Evolutionary conservation across 2,797 vertebrate genomes (phyloP).

Genomic region (Acanthurus tractus): DNA sequence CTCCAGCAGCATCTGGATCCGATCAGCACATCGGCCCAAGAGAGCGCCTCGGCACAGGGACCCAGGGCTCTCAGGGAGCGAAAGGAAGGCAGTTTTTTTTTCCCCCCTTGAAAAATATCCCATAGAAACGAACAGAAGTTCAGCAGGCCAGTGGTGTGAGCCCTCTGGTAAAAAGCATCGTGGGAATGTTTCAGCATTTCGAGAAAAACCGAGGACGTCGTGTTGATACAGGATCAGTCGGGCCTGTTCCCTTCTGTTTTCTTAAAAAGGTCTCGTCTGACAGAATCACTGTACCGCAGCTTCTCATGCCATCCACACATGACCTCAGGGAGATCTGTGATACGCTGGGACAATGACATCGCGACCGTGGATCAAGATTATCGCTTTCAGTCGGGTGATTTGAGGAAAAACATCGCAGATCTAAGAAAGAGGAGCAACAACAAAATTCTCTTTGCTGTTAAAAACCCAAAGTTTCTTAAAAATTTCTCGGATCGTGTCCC

Average conservation of each 20-base stretch:
- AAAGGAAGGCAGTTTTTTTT: conserved; percentile 38
- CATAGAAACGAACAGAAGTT: conserved; percentile 48
- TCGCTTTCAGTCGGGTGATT: neutral
- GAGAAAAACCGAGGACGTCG: neutral
- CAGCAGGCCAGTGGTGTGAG: conserved; percentile 29
- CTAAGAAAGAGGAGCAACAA: neutral
- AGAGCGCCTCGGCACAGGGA: conserved; percentile 63
- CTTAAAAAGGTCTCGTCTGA: conserved; percentile 43
- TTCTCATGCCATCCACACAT: conserved; percentile 19
- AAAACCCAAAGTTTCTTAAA: neutral
- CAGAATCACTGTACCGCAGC: conserved; percentile 21
- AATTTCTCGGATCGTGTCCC: neutral
- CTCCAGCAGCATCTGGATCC: conserved; percentile 81
- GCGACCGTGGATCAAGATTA: conserved; percentile 15
- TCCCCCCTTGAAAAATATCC: conserved; percentile 38
- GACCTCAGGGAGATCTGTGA: conserved; percentile 15
- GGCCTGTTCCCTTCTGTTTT: conserved; percentile 47
- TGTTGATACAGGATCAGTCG: conserved; percentile 47
- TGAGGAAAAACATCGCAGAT: conserved; percentile 25
- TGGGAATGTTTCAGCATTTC: conserved; percentile 63
- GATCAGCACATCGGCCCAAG: conserved; percentile 68
- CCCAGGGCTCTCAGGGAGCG: conserved; percentile 75
- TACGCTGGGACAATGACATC: conserved; percentile 31
- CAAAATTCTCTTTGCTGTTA: neutral
- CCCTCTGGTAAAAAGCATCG: conserved; percentile 40